Evolutionary conservation across 1,140 invertebrate genomes (phyloP).

Genomic region (Sinonovacula constricta): DNA sequence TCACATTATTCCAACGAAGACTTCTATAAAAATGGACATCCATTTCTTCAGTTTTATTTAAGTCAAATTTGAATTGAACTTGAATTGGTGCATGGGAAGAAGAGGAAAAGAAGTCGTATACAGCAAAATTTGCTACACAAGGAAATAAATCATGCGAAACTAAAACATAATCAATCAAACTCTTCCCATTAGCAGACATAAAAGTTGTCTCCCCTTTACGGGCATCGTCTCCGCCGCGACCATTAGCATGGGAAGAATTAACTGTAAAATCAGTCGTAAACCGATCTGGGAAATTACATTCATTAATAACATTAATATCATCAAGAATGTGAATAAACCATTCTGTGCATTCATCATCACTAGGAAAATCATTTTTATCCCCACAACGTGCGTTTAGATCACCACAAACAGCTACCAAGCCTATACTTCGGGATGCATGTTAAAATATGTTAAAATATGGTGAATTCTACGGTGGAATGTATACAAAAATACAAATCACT

Average conservation of each 20-base stretch:
- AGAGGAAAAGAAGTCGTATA: slow-evolving; percentile 11
- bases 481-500: background rate
- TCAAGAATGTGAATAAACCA: background rate
- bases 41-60: background rate
- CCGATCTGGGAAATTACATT: too few relatives aligned
- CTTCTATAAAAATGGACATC: background rate
- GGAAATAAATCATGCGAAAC: slow-evolving; percentile 2
- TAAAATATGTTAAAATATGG: slow-evolving; percentile 10
- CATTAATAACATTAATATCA: background rate
- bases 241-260: slow-evolving; percentile 3
- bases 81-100: background rate
- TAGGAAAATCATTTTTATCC: too few relatives aligned
- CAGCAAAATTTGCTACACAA: slow-evolving; percentile 2
- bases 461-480: slow-evolving; percentile 5
- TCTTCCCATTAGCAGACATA: slow-evolving; percentile 17
- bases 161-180: slow-evolving; percentile 18
- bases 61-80: background rate
- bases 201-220: slow-evolving; percentile 14
- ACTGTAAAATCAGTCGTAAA: too few relatives aligned
- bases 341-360: slow-evolving; percentile 7
- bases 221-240: background rate
- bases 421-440: slow-evolving; percentile 1
- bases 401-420: background rate
- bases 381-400: too few relatives aligned
- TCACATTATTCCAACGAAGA: too few relatives aligned